Evolutionary conservation across 2,113 vertebrate genomes (phyloP).

Genomic region (Panthera leo): DNA sequence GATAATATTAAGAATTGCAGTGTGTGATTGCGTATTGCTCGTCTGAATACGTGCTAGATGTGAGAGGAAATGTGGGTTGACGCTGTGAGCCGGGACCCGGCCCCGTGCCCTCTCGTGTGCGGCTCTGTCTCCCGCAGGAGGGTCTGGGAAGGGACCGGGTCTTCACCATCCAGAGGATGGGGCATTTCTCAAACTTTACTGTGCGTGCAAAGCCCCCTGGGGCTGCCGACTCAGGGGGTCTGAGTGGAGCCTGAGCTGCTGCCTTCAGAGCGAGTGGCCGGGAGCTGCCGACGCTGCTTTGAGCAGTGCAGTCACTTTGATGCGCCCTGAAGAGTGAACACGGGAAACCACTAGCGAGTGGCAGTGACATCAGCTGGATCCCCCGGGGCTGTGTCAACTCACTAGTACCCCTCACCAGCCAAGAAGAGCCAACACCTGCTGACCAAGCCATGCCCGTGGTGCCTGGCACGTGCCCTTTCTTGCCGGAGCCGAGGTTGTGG

Average conservation of each 20-base stretch:
- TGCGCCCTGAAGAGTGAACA: background rate
- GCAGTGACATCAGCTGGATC: fast-evolving
- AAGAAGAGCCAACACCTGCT: background rate
- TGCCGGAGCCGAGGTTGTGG: background rate
- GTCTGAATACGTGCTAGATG: background rate
- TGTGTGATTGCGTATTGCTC: background rate
- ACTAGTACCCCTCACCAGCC: fast-evolving
- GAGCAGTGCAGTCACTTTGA: background rate
- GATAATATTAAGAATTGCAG: conserved; percentile 19
- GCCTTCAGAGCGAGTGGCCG: background rate
- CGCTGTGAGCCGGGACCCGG: background rate
- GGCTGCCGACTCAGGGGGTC: background rate
- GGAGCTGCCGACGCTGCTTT: background rate
- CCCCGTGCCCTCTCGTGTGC: fast-evolving
- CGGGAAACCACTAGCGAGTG: background rate
- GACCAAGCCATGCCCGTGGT: fast-evolving
- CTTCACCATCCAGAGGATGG: background rate
- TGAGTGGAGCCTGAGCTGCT: background rate
- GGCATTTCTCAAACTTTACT: background rate
- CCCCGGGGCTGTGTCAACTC: background rate
- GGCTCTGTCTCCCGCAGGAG: background rate
- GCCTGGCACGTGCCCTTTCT: fast-evolving
- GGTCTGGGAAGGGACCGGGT: fast-evolving
- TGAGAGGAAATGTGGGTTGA: background rate
- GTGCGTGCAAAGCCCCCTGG: too few species aligned